Evolutionary conservation across 2,888 invertebrate species (phyloP), one percentile per base, ranked within the genome.

Genomic region (Osmoderma eremita): DNA sequence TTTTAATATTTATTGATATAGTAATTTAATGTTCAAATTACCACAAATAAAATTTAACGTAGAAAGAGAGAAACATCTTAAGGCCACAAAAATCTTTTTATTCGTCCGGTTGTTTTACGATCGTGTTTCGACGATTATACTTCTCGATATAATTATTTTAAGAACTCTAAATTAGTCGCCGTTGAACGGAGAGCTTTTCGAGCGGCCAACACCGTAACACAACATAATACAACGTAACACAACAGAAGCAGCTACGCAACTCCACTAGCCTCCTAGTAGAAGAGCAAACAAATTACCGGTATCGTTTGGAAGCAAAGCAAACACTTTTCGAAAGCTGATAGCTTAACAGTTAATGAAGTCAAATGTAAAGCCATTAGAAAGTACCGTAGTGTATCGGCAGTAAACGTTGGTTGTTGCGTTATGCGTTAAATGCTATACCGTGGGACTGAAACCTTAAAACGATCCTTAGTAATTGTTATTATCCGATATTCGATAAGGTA

Each of bases 311-410:
- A 53, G 53, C 36, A 53, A 53, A 49, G 53, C 17, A 53, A 53
- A 53, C 53, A 53, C 53, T 53, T 53, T 53, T 38, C 53, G 53
- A 53, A 53, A 53, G 30, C 38, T 38, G 53, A 53, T 53, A 38
- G 53, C 53, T 38, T 38, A 53, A 53, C 53, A 53, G 53, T 53
- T 53, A 53, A 53, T 53, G 53, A 53, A 53, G 38, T 53, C 38
- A 53, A 53, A 53, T 53, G 53, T 53, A 53, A 53, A 53, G 53
- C 38, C 53, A 53, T 53, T 53, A 53, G 53, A 38, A 53, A 53
- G 53, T 53, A 53, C 38, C 53, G 53, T 53, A 53, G 17, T 10
- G 38, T 18, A 20, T 3, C 42, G 17, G n/a, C 17, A 2, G 18
- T 3, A 38, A 53, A 17, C 53, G 38, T 30, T 30, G 30, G 18